Conservation (phyloP, 2,113 vertebrate species). For the Oryzias javanicus region DNA sequence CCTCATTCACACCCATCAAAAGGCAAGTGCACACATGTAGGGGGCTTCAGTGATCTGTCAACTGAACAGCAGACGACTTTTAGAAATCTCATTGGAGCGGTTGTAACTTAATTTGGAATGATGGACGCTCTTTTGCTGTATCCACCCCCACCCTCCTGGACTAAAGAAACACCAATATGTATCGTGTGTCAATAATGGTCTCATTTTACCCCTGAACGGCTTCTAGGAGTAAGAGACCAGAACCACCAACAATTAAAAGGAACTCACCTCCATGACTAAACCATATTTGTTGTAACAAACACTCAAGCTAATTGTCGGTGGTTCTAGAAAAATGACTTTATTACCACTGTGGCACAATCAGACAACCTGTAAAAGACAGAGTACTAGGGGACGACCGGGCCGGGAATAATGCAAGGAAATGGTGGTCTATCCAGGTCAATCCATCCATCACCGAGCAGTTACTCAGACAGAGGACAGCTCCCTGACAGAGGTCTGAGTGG, state of each 20-base stretch:
- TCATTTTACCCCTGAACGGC: constrained; percentile 12
- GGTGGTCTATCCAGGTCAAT: constrained; percentile 72
- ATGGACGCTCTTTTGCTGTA: constrained; percentile 34
- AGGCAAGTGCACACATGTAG: constrained; percentile 1
- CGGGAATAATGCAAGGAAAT: constrained; percentile 67
- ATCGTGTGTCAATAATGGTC: constrained; percentile 32
- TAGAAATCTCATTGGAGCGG: constrained; percentile 36
- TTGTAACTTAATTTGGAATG: constrained; percentile 45
- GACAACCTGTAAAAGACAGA: constrained; percentile 30
- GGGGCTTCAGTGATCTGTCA: constrained; percentile 32
- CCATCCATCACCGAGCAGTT: constrained; percentile 78
- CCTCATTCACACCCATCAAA: constrained; percentile 32
- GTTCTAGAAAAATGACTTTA: constrained; percentile 2
- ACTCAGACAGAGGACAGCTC: constrained; percentile 74
- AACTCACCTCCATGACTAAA: not conserved
- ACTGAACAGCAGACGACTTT: constrained; percentile 10
- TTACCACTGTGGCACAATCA: constrained; percentile 8
- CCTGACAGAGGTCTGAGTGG: constrained; percentile 73
- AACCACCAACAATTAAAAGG: not conserved
- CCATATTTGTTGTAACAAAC: too few species aligned
- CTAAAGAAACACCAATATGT: constrained; percentile 11
- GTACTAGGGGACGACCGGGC: constrained; percentile 39
- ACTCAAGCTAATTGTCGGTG: too few species aligned
- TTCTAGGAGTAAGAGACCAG: not conserved
- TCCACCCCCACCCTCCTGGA: not conserved